A percentile compares a stretch with the other conserved stretches of the same genome.
phyloP scores from a whole-genome alignment of 2,888 invertebrate genomes.

The Atrina japonica region DNA sequence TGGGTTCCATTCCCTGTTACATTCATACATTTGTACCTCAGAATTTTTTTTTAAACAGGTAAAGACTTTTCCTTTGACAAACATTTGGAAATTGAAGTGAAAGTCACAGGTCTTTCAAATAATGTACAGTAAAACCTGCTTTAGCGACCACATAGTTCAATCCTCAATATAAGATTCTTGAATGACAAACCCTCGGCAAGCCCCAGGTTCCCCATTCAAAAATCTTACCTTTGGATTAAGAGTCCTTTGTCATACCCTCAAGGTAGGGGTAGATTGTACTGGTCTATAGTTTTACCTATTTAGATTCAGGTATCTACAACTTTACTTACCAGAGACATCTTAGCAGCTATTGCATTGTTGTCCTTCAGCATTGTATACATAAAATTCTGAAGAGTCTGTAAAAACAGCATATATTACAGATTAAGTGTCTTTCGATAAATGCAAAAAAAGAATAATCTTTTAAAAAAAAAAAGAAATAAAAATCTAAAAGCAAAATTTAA shows the following conservation, averaged over 20 bases:
- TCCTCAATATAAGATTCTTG: too few species aligned
- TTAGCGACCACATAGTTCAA: background rate
- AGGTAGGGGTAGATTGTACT: background rate
- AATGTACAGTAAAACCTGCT: too few species aligned
- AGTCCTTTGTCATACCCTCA: too few species aligned
- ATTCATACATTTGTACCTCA: too few species aligned
- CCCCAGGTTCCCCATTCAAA: slow-evolving; percentile 6
- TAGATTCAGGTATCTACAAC: background rate
- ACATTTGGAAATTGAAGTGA: too few species aligned
- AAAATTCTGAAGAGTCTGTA: slow-evolving; percentile 92
- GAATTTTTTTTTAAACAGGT: too few species aligned
- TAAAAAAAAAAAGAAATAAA: background rate
- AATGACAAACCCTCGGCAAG: too few species aligned
- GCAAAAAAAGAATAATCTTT: background rate
- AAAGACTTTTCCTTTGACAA: too few species aligned
- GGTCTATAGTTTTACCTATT: too few species aligned
- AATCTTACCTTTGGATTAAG: too few species aligned
- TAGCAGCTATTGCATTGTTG: slow-evolving; percentile 92
- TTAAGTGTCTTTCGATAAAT: background rate
- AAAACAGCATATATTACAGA: slow-evolving; percentile 38
- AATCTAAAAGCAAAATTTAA: too few species aligned
- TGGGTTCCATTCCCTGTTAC: background rate
- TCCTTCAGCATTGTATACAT: slow-evolving; percentile 94
- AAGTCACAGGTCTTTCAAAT: too few species aligned
- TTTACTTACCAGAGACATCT: slow-evolving; percentile 88